Conservation (phyloP, 2,113 vertebrate genomes). For the Solenodon paradoxus region DNA sequence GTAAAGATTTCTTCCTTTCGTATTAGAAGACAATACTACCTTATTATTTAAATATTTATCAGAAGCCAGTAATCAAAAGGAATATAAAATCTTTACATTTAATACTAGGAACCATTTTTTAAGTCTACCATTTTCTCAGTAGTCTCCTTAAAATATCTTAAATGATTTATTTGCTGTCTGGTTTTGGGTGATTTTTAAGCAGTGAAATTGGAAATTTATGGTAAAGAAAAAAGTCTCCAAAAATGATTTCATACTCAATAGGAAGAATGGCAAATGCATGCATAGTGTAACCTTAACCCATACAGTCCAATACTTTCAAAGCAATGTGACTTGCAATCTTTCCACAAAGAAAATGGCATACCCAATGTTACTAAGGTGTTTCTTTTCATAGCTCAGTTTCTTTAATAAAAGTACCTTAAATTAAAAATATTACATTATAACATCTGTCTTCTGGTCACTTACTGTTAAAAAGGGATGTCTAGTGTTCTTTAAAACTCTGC, state of each 20-base stretch:
- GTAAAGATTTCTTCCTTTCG: background rate
- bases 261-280: background rate
- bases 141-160: background rate
- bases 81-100: background rate
- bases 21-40: background rate
- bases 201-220: background rate
- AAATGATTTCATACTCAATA: background rate
- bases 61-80: constrained; percentile 16
- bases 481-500: constrained; percentile 97
- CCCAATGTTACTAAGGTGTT: background rate
- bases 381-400: background rate
- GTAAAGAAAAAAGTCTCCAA: background rate
- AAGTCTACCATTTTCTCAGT: background rate
- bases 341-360: constrained; percentile 3
- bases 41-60: background rate
- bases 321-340: background rate
- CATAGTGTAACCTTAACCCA: background rate
- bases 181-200: background rate
- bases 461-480: constrained; percentile 98
- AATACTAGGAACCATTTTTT: background rate
- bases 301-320: background rate
- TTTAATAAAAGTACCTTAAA: background rate
- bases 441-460: constrained; percentile 79
- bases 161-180: background rate
- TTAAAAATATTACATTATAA: background rate